These are phyloP conservation scores for Salticus scenicus DNA, from an alignment of 2,888 invertebrate species.

Conservation along the genomic window DNA sequence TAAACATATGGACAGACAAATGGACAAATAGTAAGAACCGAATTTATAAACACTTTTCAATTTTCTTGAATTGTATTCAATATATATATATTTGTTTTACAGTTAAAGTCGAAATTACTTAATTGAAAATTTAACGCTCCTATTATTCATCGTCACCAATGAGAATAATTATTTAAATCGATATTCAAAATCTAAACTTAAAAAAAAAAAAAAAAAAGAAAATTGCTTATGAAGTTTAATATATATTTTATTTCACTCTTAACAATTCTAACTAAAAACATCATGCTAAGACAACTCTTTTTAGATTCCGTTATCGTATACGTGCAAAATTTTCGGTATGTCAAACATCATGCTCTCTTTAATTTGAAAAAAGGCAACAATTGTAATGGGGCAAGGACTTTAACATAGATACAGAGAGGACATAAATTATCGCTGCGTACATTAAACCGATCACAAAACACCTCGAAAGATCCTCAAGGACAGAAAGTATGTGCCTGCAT, in stretches of 20 bases:
- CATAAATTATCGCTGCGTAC: conserved; percentile 24
- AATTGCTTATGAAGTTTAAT: neutral
- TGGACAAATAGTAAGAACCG: too few relatives aligned
- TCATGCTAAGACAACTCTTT: too few relatives aligned
- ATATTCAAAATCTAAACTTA: too few relatives aligned
- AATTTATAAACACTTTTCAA: too few relatives aligned
- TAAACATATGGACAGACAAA: too few relatives aligned
- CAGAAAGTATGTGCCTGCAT: neutral
- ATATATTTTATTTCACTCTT: neutral
- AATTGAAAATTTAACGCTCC: too few relatives aligned
- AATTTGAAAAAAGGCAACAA: conserved; percentile 47
- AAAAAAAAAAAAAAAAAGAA: too few relatives aligned
- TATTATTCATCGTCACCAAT: too few relatives aligned
- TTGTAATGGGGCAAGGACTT: conserved; percentile 44
- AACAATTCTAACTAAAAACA: neutral
- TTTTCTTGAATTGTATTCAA: too few relatives aligned
- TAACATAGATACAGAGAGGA: neutral
- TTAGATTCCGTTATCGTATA: conserved; percentile 7
- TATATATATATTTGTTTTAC: too few relatives aligned
- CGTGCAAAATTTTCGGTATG: conserved; percentile 23
- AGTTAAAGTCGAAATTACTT: too few relatives aligned
- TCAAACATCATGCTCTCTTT: conserved; percentile 65
- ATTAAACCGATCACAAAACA: neutral
- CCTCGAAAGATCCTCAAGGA: neutral
- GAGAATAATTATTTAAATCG: too few relatives aligned